A percentile compares a stretch with the other conserved stretches of the same genome.
phyloP scores from a whole-genome alignment of 2,113 vertebrate species.

The Ophiodon elongatus region DNA sequence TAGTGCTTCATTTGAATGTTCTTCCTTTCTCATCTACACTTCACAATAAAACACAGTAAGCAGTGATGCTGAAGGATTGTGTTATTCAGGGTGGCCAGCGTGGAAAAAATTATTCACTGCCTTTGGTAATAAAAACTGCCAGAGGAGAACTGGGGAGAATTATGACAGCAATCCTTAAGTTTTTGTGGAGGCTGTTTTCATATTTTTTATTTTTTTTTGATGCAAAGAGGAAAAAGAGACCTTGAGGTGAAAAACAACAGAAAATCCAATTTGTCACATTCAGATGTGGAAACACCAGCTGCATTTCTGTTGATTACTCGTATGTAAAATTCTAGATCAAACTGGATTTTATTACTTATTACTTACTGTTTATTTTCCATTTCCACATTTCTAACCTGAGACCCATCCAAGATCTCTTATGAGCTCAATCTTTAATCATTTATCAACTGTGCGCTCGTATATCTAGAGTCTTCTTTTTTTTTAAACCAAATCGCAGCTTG shows the following conservation, averaged over 20 bases:
- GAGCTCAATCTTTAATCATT: constrained; percentile 9
- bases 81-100: constrained; percentile 74
- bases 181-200: constrained; percentile 65
- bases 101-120: constrained; percentile 76
- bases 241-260: constrained; percentile 66
- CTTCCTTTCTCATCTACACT: constrained; percentile 68
- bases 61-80: constrained; percentile 75
- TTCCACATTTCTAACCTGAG: constrained; percentile 4
- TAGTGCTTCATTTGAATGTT: constrained; percentile 73
- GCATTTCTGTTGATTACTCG: constrained; percentile 61
- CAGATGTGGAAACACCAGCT: constrained; percentile 63
- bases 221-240: constrained; percentile 68
- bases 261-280: constrained; percentile 60
- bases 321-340: constrained; percentile 54
- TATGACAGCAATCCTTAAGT: constrained; percentile 79
- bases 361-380: constrained; percentile 30
- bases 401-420: constrained; percentile 18
- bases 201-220: constrained; percentile 34
- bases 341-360: constrained; percentile 42
- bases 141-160: constrained; percentile 76
- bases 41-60: constrained; percentile 74
- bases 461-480: background rate
- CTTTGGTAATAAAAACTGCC: constrained; percentile 78
- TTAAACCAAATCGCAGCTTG: background rate
- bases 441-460: background rate